phyloP scores from a whole-genome alignment of 2,113 vertebrate species.

The Pomatostomus ruficeps region DNA sequence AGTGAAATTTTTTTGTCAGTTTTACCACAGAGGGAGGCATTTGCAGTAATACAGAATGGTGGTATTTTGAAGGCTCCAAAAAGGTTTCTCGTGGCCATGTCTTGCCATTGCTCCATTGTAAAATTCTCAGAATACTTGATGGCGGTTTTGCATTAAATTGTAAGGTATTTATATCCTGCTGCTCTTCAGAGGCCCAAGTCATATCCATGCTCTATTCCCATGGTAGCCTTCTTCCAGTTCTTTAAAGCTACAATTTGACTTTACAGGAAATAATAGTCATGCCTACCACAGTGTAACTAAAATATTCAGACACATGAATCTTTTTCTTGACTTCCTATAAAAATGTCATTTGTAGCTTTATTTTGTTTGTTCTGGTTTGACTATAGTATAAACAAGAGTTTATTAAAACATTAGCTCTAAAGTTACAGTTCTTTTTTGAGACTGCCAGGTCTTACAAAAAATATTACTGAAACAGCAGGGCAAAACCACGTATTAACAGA shows the following conservation, averaged over 20 bases:
- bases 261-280: slow-evolving; percentile 53
- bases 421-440: slow-evolving; percentile 6
- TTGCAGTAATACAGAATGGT: background rate
- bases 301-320: slow-evolving; percentile 56
- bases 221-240: background rate
- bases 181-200: background rate
- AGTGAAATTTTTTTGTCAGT: background rate
- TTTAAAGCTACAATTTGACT: background rate
- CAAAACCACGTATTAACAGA: slow-evolving; percentile 40
- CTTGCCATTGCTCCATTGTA: background rate
- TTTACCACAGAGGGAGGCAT: background rate
- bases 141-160: background rate
- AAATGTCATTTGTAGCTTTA: slow-evolving; percentile 34
- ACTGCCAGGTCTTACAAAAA: background rate
- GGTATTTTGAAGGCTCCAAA: background rate
- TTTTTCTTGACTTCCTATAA: slow-evolving; percentile 48
- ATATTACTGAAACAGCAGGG: slow-evolving; percentile 9
- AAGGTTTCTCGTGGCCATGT: background rate
- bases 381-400: slow-evolving; percentile 41
- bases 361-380: slow-evolving; percentile 46
- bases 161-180: slow-evolving; percentile 11
- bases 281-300: slow-evolving; percentile 36
- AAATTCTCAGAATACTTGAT: slow-evolving; percentile 9
- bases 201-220: background rate
- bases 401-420: slow-evolving; percentile 13